Percentiles rank a stretch among this genome's conserved stretches.
phyloP scores from a whole-genome alignment of 2,113 vertebrate species.

The Ptilonorhynchus violaceus region DNA sequence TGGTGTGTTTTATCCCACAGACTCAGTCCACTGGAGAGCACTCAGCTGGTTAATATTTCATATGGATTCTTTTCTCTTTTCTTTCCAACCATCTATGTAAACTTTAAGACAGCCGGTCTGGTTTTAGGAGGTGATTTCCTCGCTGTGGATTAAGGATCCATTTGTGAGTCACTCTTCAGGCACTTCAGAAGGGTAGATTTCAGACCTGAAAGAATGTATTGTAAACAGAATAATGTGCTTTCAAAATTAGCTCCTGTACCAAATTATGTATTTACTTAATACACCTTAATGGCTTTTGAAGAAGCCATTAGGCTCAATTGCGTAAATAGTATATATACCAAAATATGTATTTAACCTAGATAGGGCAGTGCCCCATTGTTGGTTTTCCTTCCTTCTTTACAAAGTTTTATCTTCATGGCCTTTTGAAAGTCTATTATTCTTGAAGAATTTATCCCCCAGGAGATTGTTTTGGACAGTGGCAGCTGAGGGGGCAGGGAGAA shows the following conservation, averaged over 20 bases:
- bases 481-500: background rate
- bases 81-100: conserved; percentile 63
- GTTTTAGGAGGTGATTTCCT: conserved; percentile 60
- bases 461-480: background rate
- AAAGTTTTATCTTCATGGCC: conserved; percentile 59
- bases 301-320: conserved; percentile 64
- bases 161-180: conserved; percentile 52
- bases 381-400: conserved; percentile 39
- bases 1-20: conserved; percentile 13
- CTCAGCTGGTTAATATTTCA: conserved; percentile 64
- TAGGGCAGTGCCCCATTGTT: conserved; percentile 49
- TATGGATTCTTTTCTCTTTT: conserved; percentile 38
- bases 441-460: conserved; percentile 28
- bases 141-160: conserved; percentile 48
- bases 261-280: conserved; percentile 73
- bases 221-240: conserved; percentile 68
- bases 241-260: conserved; percentile 67
- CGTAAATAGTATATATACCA: conserved; percentile 46
- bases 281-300: conserved; percentile 72
- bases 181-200: conserved; percentile 52
- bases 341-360: conserved; percentile 67
- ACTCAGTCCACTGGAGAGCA: conserved; percentile 11
- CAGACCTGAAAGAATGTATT: conserved; percentile 61
- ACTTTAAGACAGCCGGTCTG: conserved; percentile 40
- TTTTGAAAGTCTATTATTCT: conserved; percentile 46